phyloP scores from a whole-genome alignment of 2,888 invertebrate genomes.

The Malachius bipustulatus region DNA sequence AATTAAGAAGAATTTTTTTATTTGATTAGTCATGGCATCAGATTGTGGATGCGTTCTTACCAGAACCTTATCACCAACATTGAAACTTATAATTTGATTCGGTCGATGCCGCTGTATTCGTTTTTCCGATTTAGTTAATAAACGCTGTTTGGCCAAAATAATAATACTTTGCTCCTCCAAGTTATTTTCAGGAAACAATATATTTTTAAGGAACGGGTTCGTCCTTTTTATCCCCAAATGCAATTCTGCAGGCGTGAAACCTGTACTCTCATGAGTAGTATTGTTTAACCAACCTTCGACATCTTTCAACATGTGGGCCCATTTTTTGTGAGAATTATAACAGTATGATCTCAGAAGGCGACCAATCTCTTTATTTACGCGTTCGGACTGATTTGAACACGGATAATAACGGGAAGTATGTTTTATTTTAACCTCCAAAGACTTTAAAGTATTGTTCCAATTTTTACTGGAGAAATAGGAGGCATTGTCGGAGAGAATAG shows the following conservation, averaged over 20 bases:
- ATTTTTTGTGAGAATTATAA: neutral
- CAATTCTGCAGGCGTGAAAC: neutral
- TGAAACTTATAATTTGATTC: too few relatives aligned
- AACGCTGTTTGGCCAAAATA: neutral
- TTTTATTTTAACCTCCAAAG: neutral
- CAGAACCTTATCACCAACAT: too few relatives aligned
- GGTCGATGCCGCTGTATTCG: too few relatives aligned
- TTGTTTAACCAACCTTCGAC: slow-evolving; percentile 1
- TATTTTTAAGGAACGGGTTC: neutral
- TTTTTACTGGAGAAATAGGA: neutral
- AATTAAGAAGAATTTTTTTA: too few relatives aligned
- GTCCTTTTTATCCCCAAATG: neutral
- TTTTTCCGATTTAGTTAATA: neutral
- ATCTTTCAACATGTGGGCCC: neutral
- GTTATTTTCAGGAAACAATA: neutral
- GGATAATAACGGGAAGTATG: neutral
- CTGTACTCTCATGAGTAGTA: neutral
- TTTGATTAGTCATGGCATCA: too few relatives aligned
- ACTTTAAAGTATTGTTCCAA: neutral
- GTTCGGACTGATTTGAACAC: neutral
- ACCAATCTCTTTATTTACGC: neutral
- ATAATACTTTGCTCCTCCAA: too few relatives aligned
- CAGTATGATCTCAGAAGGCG: neutral
- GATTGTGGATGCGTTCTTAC: too few relatives aligned
- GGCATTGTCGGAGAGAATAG: neutral